These are phyloP conservation scores for Leptinotarsa rubiginosa DNA, from an alignment of 2,888 invertebrate genomes.

Conservation along the genomic window DNA sequence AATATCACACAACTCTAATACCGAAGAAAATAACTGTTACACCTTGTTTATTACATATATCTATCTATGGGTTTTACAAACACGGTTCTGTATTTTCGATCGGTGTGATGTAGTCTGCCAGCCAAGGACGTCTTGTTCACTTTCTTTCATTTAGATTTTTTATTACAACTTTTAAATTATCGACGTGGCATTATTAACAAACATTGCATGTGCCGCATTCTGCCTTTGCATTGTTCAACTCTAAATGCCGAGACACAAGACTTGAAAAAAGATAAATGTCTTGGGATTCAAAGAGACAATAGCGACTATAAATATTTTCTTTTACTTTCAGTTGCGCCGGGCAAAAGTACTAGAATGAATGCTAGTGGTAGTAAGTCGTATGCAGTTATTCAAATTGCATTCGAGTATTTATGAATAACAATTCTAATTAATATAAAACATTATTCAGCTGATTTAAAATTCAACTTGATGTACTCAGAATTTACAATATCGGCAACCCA, in stretches of 20 bases:
- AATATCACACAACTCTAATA: background rate
- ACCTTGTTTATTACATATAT: background rate
- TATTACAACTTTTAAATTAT: slow-evolving; percentile 45
- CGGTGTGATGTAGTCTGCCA: slow-evolving; percentile 46
- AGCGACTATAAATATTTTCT: slow-evolving; percentile 8
- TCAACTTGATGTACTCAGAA: too few species aligned
- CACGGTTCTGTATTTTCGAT: slow-evolving; percentile 17
- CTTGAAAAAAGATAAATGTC: slow-evolving; percentile 1
- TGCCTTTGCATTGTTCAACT: slow-evolving; percentile 26
- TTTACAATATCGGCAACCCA: too few species aligned
- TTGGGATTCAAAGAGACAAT: background rate
- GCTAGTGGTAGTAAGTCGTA: too few species aligned
- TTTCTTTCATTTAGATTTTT: slow-evolving; percentile 55
- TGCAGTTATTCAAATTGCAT: too few species aligned
- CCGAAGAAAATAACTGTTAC: background rate
- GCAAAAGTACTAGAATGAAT: too few species aligned
- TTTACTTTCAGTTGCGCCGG: background rate
- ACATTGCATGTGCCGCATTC: slow-evolving; percentile 26
- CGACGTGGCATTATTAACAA: slow-evolving; percentile 34
- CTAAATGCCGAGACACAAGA: slow-evolving; percentile 25
- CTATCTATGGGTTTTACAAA: slow-evolving; percentile 12
- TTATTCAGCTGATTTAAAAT: too few species aligned
- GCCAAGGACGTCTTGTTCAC: slow-evolving; percentile 58
- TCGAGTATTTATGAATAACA: too few species aligned
- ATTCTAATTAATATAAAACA: too few species aligned